Conservation (phyloP, 2,113 vertebrate genomes). For the Oryzias melastigma region DNA sequence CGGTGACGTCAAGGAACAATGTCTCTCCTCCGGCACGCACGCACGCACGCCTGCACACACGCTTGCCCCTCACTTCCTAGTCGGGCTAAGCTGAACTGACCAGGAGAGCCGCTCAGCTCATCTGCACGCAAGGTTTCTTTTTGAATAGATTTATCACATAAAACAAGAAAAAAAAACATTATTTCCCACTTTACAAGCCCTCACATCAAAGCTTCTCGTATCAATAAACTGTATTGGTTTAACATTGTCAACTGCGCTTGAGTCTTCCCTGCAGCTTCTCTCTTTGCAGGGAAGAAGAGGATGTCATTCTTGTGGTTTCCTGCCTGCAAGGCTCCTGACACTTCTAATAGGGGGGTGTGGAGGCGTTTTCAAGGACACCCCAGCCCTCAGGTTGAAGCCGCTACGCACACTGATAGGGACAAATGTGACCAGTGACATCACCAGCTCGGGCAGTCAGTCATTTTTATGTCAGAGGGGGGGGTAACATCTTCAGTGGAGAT, state of each 20-base stretch:
- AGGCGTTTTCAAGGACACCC: slow-evolving; percentile 75
- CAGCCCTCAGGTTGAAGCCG: slow-evolving; percentile 64
- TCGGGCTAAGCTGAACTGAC: slow-evolving; percentile 67
- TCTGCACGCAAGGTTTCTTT: too few relatives aligned
- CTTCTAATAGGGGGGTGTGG: slow-evolving; percentile 32
- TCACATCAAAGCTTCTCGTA: slow-evolving; percentile 5
- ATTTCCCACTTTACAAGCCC: slow-evolving; percentile 7
- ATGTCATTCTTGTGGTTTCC: slow-evolving; percentile 65
- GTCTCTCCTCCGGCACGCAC: slow-evolving; percentile 79
- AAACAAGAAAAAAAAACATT: background rate
- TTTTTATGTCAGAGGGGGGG: slow-evolving; percentile 72
- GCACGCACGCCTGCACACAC: slow-evolving; percentile 48
- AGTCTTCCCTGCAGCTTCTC: slow-evolving; percentile 40
- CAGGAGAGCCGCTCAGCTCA: slow-evolving; percentile 60
- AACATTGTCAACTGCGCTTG: slow-evolving; percentile 8
- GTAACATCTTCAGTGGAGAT: slow-evolving; percentile 63
- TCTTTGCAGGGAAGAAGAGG: slow-evolving; percentile 45
- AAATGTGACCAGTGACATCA: slow-evolving; percentile 77
- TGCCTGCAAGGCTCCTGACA: slow-evolving; percentile 66
- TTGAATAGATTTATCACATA: slow-evolving; percentile 3
- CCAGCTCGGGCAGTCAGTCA: slow-evolving; percentile 72
- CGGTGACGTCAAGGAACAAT: slow-evolving; percentile 97
- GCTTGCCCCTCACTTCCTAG: slow-evolving; percentile 49
- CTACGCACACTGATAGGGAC: slow-evolving; percentile 71
- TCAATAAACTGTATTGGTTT: slow-evolving; percentile 16